A percentile compares a stretch with the other conserved stretches of the same genome.
Evolutionary conservation across 1,140 invertebrate genomes (phyloP).

Genomic region (Lucilia sericata): DNA sequence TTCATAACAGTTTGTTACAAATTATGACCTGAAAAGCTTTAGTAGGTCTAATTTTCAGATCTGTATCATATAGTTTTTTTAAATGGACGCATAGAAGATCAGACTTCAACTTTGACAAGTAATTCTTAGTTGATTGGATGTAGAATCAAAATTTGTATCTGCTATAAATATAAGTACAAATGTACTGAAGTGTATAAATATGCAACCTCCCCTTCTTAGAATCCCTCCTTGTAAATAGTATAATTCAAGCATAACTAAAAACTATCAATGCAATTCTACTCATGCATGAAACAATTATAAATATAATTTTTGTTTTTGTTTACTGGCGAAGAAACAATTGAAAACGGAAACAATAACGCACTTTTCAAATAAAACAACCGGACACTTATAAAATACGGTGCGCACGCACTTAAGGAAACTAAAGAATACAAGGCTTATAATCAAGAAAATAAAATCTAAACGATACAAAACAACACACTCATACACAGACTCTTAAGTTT

Average conservation of each 20-base stretch:
- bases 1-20: too few relatives aligned
- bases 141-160: too few relatives aligned
- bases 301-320: neutral
- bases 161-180: too few relatives aligned
- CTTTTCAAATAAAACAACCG: slow-evolving; percentile 2
- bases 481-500: neutral
- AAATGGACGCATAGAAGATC: too few relatives aligned
- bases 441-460: neutral
- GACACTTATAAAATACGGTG: neutral
- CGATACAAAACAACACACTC: neutral
- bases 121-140: too few relatives aligned
- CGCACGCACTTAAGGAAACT: slow-evolving; percentile 23
- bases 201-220: too few relatives aligned
- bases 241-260: neutral
- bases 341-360: slow-evolving; percentile 20
- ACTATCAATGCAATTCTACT: neutral
- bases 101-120: too few relatives aligned
- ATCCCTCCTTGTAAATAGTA: neutral
- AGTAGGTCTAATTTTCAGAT: too few relatives aligned
- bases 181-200: too few relatives aligned
- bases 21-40: too few relatives aligned
- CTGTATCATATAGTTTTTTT: too few relatives aligned
- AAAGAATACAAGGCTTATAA: neutral
- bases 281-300: neutral
- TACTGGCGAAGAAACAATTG: neutral